A percentile compares a stretch with the other conserved stretches of the same genome.
Conservation (phyloP, 2,888 invertebrate species). For the Nebria brevicollis region DNA sequence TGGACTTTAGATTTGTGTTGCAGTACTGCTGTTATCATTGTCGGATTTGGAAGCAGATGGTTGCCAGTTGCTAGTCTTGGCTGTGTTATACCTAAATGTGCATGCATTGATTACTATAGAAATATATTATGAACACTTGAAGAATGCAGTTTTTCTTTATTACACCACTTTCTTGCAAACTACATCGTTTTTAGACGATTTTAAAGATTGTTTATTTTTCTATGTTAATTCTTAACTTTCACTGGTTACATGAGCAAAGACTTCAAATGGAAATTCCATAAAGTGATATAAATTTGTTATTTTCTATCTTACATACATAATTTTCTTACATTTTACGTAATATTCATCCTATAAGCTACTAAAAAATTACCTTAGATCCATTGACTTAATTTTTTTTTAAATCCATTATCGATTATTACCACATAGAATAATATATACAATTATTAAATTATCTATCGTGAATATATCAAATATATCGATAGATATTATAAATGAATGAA, state of each 20-base stretch:
- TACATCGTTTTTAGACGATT: not conserved
- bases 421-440: too few species aligned
- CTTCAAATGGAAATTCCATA: not conserved
- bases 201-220: not conserved
- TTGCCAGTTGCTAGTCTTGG: constrained; percentile 67
- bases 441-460: too few species aligned
- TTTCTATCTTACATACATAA: too few species aligned
- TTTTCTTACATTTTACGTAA: too few species aligned
- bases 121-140: not conserved
- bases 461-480: too few species aligned
- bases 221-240: not conserved
- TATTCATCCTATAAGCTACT: too few species aligned
- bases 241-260: not conserved
- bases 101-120: not conserved
- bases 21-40: constrained; percentile 69
- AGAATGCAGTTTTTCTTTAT: constrained; percentile 4
- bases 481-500: too few species aligned
- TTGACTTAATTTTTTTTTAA: too few species aligned
- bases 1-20: constrained; percentile 68
- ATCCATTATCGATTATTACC: too few species aligned
- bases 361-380: too few species aligned
- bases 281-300: too few species aligned
- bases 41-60: constrained; percentile 72
- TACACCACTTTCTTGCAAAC: not conserved
- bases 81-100: constrained; percentile 61